Conservation (phyloP, 2,888 invertebrate genomes). For the Colletes collaris region DNA sequence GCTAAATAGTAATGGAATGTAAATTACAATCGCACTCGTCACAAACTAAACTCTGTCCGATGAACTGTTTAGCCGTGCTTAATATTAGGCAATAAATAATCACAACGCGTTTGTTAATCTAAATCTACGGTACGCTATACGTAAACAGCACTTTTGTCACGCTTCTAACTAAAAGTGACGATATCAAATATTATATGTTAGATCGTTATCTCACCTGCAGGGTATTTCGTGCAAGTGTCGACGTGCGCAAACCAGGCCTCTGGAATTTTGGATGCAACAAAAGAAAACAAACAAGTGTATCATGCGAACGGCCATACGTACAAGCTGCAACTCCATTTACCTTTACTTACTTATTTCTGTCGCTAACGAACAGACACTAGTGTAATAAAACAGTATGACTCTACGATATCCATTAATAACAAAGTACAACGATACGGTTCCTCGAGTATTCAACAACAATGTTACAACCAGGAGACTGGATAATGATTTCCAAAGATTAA, state of each 20-base stretch:
- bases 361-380: conserved; percentile 8
- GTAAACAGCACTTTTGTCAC: conserved; percentile 3
- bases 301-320: conserved; percentile 64
- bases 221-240: conserved; percentile 78
- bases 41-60: neutral
- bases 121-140: conserved; percentile 22
- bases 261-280: conserved; percentile 78
- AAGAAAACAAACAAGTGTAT: conserved; percentile 65
- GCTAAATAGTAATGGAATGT: neutral
- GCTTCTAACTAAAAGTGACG: neutral
- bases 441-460: neutral
- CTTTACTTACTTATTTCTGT: neutral
- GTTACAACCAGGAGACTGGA: conserved; percentile 1
- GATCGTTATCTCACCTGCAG: conserved; percentile 80
- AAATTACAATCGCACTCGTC: conserved; percentile 9
- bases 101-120: conserved; percentile 42
- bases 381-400: conserved; percentile 4
- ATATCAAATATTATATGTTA: conserved; percentile 45
- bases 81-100: conserved; percentile 30
- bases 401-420: conserved; percentile 11
- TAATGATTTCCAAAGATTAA: conserved; percentile 2
- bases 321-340: conserved; percentile 19
- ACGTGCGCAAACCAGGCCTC: conserved; percentile 77
- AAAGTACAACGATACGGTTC: conserved; percentile 8
- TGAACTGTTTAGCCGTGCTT: conserved; percentile 10